Conservation (phyloP, 2,113 vertebrate species). For the Tachysurus vachellii region DNA sequence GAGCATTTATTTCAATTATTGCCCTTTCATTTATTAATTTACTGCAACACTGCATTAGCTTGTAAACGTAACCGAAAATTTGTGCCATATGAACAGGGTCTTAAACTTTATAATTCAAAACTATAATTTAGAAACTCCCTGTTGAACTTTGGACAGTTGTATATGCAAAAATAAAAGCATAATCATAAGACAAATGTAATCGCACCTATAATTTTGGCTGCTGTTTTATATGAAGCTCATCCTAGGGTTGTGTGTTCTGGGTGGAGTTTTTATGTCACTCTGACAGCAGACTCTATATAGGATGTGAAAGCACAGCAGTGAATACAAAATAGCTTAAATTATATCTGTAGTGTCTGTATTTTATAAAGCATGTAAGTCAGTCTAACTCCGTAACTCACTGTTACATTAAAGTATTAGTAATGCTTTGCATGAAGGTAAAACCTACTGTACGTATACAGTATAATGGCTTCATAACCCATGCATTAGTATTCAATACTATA, state of each 20-base stretch:
- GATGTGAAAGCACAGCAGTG: too few species aligned
- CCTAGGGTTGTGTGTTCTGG: not conserved
- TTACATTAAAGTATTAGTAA: not conserved
- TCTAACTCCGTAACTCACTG: not conserved
- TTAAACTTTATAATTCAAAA: constrained; percentile 1
- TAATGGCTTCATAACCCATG: not conserved
- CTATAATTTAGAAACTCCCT: not conserved
- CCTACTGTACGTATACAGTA: too few species aligned
- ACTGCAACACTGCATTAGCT: constrained; percentile 7
- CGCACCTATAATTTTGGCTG: not conserved
- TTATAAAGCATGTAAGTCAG: not conserved
- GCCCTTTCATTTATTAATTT: constrained; percentile 20
- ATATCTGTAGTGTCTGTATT: not conserved
- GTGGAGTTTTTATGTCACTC: not conserved
- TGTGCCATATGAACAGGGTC: not conserved
- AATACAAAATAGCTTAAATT: not conserved
- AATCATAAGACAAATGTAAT: not conserved
- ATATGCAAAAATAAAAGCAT: not conserved
- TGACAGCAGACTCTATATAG: not conserved
- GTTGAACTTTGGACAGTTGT: not conserved
- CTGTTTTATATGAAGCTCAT: not conserved
- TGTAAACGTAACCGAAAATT: not conserved
- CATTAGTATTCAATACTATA: not conserved
- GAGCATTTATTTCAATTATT: constrained; percentile 25
- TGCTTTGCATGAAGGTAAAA: not conserved